These are phyloP conservation scores for Dolichomitus sp. DNA, from an alignment of 2,888 invertebrate species.

Conservation along the genomic window DNA sequence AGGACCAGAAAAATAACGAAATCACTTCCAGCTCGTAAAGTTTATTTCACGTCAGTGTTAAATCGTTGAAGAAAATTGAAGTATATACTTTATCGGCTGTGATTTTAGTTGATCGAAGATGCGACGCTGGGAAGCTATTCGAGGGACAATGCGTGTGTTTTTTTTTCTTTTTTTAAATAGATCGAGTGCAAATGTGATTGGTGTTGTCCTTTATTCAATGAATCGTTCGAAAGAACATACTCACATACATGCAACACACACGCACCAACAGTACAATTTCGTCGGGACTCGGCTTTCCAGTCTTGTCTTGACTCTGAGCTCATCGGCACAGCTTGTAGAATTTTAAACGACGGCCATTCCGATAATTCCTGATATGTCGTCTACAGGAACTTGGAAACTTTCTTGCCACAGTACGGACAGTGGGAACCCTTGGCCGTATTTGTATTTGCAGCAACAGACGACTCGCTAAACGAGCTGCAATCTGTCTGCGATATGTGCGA, in stretches of 20 bases:
- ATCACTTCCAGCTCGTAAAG: background rate
- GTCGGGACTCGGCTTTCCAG: conserved; percentile 5
- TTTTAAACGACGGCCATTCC: conserved; percentile 68
- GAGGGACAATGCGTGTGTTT: background rate
- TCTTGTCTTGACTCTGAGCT: background rate
- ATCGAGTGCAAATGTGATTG: conserved; percentile 15
- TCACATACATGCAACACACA: conserved; percentile 68
- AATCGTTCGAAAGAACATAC: conserved; percentile 59
- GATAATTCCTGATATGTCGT: conserved; percentile 67
- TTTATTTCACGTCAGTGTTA: conserved; percentile 1
- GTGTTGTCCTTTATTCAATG: conserved; percentile 59
- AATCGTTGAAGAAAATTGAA: conserved; percentile 18
- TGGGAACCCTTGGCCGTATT: conserved; percentile 76
- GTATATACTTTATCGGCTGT: background rate
- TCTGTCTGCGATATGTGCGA: background rate
- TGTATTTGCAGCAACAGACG: conserved; percentile 75
- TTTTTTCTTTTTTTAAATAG: conserved; percentile 12
- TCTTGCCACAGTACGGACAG: conserved; percentile 75
- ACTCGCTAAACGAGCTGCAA: conserved; percentile 68
- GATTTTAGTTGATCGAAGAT: conserved; percentile 18
- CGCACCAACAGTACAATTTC: conserved; percentile 64
- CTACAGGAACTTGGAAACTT: conserved; percentile 71
- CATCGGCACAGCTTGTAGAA: conserved; percentile 71
- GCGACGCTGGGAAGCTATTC: conserved; percentile 20
- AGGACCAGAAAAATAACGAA: background rate